These are phyloP conservation scores for Hymenopus coronatus DNA, from an alignment of 2,888 invertebrate species.

Conservation along the genomic window DNA sequence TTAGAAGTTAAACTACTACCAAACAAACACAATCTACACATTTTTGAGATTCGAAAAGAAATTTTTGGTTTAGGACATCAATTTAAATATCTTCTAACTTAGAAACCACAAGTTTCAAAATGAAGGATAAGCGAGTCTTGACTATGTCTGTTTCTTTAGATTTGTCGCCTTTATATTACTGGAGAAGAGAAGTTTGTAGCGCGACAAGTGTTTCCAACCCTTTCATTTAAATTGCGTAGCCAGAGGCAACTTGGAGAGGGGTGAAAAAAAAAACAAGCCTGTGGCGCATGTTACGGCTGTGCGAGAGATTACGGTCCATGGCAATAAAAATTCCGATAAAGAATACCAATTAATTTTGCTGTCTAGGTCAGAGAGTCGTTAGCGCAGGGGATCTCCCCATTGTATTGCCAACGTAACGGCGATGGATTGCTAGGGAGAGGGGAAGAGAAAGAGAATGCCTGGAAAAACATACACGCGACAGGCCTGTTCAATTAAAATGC, in stretches of 20 bases:
- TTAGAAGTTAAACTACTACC: no score
- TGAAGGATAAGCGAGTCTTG: fast-evolving
- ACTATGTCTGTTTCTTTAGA: neutral
- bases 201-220: neutral
- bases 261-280: neutral
- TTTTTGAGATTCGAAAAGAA: no score
- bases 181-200: neutral
- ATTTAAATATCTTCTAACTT: no score
- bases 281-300: neutral
- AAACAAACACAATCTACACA: no score
- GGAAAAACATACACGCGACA: slow-evolving; percentile 17
- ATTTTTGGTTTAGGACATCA: no score
- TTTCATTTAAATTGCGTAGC: neutral
- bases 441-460: neutral
- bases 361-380: slow-evolving; percentile 13
- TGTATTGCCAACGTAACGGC: slow-evolving; percentile 20
- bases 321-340: slow-evolving; percentile 30
- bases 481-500: slow-evolving; percentile 30
- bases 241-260: neutral
- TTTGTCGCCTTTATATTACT: neutral
- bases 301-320: neutral
- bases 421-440: slow-evolving; percentile 12
- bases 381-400: slow-evolving; percentile 12
- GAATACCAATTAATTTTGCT: slow-evolving; percentile 30
- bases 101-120: no score